A percentile compares a stretch with the other conserved stretches of the same genome.
phyloP scores from a whole-genome alignment of 2,888 invertebrate genomes.

The Pyrrhia umbra region DNA sequence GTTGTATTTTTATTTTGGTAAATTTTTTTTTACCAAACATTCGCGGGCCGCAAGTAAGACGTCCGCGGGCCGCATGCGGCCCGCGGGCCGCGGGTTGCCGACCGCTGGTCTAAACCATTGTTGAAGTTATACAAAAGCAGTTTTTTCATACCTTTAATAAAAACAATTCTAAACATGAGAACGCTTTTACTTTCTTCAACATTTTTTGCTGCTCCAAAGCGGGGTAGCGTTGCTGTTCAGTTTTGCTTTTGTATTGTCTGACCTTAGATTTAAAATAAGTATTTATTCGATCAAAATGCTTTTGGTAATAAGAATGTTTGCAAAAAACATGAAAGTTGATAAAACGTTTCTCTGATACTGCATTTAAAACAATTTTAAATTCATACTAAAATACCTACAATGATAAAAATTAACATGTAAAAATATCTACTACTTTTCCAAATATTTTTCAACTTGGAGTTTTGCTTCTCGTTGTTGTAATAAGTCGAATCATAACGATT shows the following conservation, averaged over 20 bases:
- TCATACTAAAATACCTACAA: too few species aligned
- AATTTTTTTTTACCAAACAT: too few species aligned
- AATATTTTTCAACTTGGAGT: too few species aligned
- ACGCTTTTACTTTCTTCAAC: conserved; percentile 85
- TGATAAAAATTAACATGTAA: too few species aligned
- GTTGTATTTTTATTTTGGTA: too few species aligned
- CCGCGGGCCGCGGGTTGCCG: too few species aligned
- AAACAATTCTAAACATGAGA: conserved; percentile 77
- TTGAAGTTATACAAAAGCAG: conserved; percentile 70
- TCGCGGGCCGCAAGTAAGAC: too few species aligned
- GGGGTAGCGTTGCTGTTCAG: conserved; percentile 58
- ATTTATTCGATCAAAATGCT: too few species aligned
- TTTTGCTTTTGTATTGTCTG: background rate
- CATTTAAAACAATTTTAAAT: too few species aligned
- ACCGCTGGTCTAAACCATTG: conserved; percentile 73
- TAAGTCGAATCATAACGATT: conserved; percentile 58
- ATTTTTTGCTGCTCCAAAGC: conserved; percentile 64
- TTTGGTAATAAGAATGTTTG: background rate
- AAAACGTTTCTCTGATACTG: too few species aligned
- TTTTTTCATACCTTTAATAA: conserved; percentile 68
- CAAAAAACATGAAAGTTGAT: background rate
- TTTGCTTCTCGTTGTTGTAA: background rate
- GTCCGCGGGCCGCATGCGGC: too few species aligned
- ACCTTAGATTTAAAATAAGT: conserved; percentile 7
- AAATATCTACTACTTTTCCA: too few species aligned